Base-by-base conservation (phyloP, 2,888 invertebrate species). In the Leucoptera coffeella region DNA sequence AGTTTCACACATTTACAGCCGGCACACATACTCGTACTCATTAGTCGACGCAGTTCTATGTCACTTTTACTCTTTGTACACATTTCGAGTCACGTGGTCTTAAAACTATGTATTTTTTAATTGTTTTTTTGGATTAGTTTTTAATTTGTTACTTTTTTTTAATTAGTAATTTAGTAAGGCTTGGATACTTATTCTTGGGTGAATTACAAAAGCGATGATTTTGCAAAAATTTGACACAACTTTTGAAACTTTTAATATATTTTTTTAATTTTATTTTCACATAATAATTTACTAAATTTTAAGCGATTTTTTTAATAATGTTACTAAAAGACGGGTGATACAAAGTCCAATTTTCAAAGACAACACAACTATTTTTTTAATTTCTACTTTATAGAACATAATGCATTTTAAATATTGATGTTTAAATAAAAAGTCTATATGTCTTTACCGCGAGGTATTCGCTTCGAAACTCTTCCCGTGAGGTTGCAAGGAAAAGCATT, bases 371-470 rank as follows among this genome's bases (percentile, higher is more conserved):
- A n/a, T n/a, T n/a, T n/a, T n/a, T n/a, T n/a, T n/a, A n/a, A n/a
- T n/a, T n/a, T n/a, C n/a, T n/a, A n/a, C n/a, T n/a, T n/a, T n/a
- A n/a, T n/a, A n/a, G n/a, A n/a, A n/a, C n/a, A n/a, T n/a, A n/a
- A n/a, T n/a, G n/a, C n/a, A n/a, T n/a, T n/a, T n/a, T n/a, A n/a
- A n/a, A n/a, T n/a, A n/a, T 17, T 17, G 17, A 7, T 6, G 32
- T 38, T 40, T 53, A 13, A 30, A 29, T 14, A 52, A 56, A 54
- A 54, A 62, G 59, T 50, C 48, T 47, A 49, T 52, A 55, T 50
- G 69, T 65, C 67, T 69, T 67, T 69, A 69, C 69, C 69, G 69
- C 69, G 69, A 69, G 69, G 69, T 69, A 64, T 65, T 62, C 69
- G n/a, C n/a, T n/a, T n/a, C n/a, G n/a, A n/a, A n/a, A n/a, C n/a